These are phyloP conservation scores for Lontra canadensis DNA, from an alignment of 2,113 vertebrate genomes.

Conservation along the genomic window DNA sequence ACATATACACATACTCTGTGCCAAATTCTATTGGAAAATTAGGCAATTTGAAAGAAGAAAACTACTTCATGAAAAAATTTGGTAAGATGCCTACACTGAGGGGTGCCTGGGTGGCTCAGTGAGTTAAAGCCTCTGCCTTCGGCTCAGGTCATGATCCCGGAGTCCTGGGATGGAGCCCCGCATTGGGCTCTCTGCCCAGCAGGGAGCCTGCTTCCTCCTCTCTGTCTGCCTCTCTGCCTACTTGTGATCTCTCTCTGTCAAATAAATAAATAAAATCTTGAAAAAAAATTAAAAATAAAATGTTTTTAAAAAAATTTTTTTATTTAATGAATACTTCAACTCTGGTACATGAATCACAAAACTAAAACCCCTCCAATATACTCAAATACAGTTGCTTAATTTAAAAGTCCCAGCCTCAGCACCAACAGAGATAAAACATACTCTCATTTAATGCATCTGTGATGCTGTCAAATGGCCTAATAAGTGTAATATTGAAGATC, in stretches of 20 bases:
- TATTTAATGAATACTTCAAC: not conserved
- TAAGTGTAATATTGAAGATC: slow-evolving; percentile 19
- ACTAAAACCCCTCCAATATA: not conserved
- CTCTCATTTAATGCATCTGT: not conserved
- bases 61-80: not conserved
- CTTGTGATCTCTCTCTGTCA: too few species aligned
- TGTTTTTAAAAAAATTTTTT: not conserved
- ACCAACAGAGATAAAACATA: not conserved
- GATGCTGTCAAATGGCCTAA: not conserved
- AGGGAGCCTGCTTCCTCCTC: too few species aligned
- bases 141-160: too few species aligned
- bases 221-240: too few species aligned
- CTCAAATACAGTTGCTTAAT: not conserved
- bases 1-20: not conserved
- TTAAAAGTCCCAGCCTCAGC: not conserved
- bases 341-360: slow-evolving; percentile 8
- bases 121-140: too few species aligned
- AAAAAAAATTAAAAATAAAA: not conserved
- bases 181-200: too few species aligned
- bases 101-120: too few species aligned
- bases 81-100: not conserved
- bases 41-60: not conserved
- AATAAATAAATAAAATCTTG: too few species aligned
- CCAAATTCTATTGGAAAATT: slow-evolving; percentile 2
- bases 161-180: too few species aligned